Evolutionary conservation across 1,140 invertebrate genomes (phyloP), one percentile per base, ranked within the genome.

Genomic region (Panulirus ornatus): DNA sequence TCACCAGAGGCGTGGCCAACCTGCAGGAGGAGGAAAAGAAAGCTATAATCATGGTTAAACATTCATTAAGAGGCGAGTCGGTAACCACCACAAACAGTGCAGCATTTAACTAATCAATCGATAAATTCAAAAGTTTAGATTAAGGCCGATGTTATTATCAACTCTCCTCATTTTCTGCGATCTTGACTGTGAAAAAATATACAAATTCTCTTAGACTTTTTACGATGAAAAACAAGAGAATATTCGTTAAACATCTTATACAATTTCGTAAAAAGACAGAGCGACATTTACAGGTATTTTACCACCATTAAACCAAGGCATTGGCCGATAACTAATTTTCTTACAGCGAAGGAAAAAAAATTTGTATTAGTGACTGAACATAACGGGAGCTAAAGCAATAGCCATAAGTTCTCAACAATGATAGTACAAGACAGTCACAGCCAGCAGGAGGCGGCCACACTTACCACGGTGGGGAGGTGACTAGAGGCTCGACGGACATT

Each of bases 401-500:
- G n/a, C 16, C 38, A 2, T 8, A 38, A 42, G 22, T 9, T 0
- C 73, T 38, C 73, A 19, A 16, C 36, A 34, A 34, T 66, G 63
- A 66, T 5, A 19, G 22, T 66, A 5, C 63, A 5, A 6, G 36
- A 44, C 5, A 38, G 16, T 22, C 47, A 58, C 47, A 38, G 2
- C 14, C 1, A 38, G 70, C 30, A 38, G 70, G 0, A 11, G 34
- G 70, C 34, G 70, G 70, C 70, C 2, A 34, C 27, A 73, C 70
- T n/a, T n/a, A n/a, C n/a, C n/a, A n/a, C 58, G 16, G 58, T 54
- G 47, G 54, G 47, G 22, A 47, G 78, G 51, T 58, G 78, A 81
- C 78, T 81, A 58, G 47, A 81, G 47, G 51, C 78, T 36, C 38
- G 47, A 30, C 82, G 82, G 40, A 70, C 36, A n/a, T 14, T 2